phyloP scores from a whole-genome alignment of 2,113 vertebrate genomes.

The Oncorhynchus masou region DNA sequence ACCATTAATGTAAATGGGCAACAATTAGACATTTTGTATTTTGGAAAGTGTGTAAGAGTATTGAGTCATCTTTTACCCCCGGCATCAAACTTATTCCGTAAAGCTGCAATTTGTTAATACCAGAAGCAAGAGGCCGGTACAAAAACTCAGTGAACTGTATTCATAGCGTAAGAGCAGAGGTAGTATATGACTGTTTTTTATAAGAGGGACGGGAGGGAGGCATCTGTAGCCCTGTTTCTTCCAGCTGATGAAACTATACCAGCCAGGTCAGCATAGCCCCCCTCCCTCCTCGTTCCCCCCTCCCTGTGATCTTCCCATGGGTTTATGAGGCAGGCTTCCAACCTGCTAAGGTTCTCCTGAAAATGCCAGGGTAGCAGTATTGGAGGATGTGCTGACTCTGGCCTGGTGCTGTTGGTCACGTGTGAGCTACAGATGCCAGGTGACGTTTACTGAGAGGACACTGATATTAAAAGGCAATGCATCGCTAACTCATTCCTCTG shows the following conservation, averaged over 20 bases:
- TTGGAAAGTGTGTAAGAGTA: slow-evolving; percentile 2
- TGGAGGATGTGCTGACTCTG: slow-evolving; percentile 77
- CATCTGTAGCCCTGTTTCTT: slow-evolving; percentile 56
- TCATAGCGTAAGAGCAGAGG: slow-evolving; percentile 10
- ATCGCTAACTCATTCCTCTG: slow-evolving; percentile 31
- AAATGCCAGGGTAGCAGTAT: slow-evolving; percentile 77
- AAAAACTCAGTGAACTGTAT: neutral
- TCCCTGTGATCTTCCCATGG: slow-evolving; percentile 42
- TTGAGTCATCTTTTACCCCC: neutral
- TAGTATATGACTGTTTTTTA: slow-evolving; percentile 20
- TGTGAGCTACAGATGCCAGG: slow-evolving; percentile 79
- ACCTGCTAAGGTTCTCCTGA: slow-evolving; percentile 73
- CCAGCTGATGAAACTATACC: slow-evolving; percentile 66
- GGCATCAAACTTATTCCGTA: too few relatives aligned
- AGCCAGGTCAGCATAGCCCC: slow-evolving; percentile 65
- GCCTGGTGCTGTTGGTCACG: slow-evolving; percentile 66
- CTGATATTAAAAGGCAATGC: slow-evolving; percentile 56
- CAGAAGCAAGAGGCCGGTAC: neutral
- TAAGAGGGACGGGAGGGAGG: neutral
- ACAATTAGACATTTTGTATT: neutral
- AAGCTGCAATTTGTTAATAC: too few relatives aligned
- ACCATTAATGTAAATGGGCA: neutral
- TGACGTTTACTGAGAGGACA: slow-evolving; percentile 66
- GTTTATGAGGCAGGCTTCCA: slow-evolving; percentile 67
- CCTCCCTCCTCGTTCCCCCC: neutral